Percentiles rank a stretch among this genome's conserved stretches.
These are phyloP conservation scores for Hesperophylax magnus DNA, from an alignment of 1,140 invertebrate species.

Conservation along the genomic window DNA sequence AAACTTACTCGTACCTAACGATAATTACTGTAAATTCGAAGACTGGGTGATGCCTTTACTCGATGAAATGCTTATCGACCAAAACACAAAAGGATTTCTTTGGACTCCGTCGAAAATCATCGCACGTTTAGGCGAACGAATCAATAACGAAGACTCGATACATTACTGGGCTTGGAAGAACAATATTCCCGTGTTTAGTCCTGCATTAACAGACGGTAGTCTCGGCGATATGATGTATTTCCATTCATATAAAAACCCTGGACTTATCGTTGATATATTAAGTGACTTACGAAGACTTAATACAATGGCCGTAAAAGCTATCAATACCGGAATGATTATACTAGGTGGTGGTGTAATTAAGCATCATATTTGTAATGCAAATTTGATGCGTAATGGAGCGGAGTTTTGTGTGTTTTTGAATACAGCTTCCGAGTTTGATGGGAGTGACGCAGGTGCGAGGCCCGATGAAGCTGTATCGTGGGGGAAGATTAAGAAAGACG, in stretches of 20 bases:
- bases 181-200: conserved; percentile 98
- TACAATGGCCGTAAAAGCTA: conserved; percentile 94
- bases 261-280: conserved; percentile 94
- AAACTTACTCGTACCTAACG: conserved; percentile 97
- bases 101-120: conserved; percentile 98
- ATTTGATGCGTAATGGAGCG: conserved; percentile 98
- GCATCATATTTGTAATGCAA: conserved; percentile 99
- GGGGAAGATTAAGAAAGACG: conserved; percentile 95
- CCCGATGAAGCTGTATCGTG: conserved; percentile 99
- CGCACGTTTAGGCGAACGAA: conserved; percentile 86
- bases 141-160: conserved; percentile 92
- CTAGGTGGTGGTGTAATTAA: conserved; percentile 98
- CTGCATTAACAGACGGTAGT: conserved; percentile 98
- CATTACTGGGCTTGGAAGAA: conserved; percentile 99
- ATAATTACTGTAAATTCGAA: conserved; percentile 99
- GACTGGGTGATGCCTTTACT: conserved; percentile 97
- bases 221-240: conserved; percentile 99
- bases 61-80: conserved; percentile 92
- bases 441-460: conserved; percentile 96
- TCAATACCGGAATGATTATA: conserved; percentile 97
- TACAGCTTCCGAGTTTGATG: conserved; percentile 98
- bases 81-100: conserved; percentile 79
- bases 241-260: conserved; percentile 94
- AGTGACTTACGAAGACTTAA: conserved; percentile 94
- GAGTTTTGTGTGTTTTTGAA: conserved; percentile 98